These are phyloP conservation scores for Hirundichthys speculiger DNA, from an alignment of 2,113 vertebrate genomes.

Conservation along the genomic window DNA sequence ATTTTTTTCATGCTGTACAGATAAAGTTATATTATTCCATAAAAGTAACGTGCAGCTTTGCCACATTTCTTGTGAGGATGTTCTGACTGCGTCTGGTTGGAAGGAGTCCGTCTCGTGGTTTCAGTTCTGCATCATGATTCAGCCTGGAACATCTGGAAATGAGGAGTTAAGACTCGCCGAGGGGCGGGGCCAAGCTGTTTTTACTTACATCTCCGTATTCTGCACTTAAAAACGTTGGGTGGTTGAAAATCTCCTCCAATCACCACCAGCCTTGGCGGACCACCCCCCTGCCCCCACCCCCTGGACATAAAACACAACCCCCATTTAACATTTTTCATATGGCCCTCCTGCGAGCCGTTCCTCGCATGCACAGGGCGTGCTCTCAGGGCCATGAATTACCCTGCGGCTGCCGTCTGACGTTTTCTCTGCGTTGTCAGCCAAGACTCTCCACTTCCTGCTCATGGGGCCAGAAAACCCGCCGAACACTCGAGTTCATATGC, in stretches of 20 bases:
- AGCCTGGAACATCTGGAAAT: not conserved
- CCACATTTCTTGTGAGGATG: too few relatives aligned
- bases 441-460: slow-evolving; percentile 43
- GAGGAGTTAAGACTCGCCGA: not conserved
- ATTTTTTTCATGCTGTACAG: too few relatives aligned
- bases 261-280: slow-evolving; percentile 26
- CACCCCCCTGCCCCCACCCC: slow-evolving; percentile 47
- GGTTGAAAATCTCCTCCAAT: slow-evolving; percentile 57
- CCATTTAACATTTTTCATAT: slow-evolving; percentile 51
- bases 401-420: not conserved
- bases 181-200: slow-evolving; percentile 11
- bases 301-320: slow-evolving; percentile 17
- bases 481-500: slow-evolving; percentile 2
- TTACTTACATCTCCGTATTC: slow-evolving; percentile 8
- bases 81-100: too few relatives aligned
- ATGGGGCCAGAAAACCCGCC: slow-evolving; percentile 21
- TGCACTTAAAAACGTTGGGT: slow-evolving; percentile 38
- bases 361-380: slow-evolving; percentile 7
- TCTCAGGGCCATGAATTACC: too few relatives aligned
- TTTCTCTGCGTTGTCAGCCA: slow-evolving; percentile 25
- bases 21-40: too few relatives aligned
- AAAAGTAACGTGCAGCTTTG: too few relatives aligned
- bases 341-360: slow-evolving; percentile 12
- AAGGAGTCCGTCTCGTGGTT: too few relatives aligned
- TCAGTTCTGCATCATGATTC: too few relatives aligned